Evolutionary conservation across 1,140 invertebrate species (phyloP).

Genomic region (Drosophila pandora): DNA sequence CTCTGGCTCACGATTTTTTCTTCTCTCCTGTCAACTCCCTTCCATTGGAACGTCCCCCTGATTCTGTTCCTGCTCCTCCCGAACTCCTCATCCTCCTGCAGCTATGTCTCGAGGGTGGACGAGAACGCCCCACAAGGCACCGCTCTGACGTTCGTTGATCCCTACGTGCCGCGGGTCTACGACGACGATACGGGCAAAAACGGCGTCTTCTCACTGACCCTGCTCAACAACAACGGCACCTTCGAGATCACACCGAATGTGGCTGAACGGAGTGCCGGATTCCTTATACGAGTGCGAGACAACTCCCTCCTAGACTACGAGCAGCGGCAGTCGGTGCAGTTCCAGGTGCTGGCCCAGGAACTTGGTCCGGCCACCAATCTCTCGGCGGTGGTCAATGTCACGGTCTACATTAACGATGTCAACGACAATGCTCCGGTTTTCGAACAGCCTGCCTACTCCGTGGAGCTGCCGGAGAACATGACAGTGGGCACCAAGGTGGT

Average conservation of each 20-base stretch:
- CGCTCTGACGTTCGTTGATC: constrained; percentile 88
- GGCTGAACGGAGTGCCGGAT: constrained; percentile 91
- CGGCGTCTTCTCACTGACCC: constrained; percentile 91
- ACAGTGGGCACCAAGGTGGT: constrained; percentile 89
- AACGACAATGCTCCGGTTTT: constrained; percentile 96
- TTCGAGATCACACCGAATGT: constrained; percentile 95
- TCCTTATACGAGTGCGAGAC: constrained; percentile 93
- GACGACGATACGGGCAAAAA: constrained; percentile 92
- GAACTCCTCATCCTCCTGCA: constrained; percentile 72
- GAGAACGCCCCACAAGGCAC: constrained; percentile 94
- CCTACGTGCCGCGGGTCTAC: constrained; percentile 88
- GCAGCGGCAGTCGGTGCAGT: constrained; percentile 88
- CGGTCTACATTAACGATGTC: constrained; percentile 92
- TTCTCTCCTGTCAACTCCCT: constrained; percentile 13
- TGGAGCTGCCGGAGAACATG: constrained; percentile 91
- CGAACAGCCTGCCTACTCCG: constrained; percentile 88
- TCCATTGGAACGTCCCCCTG: neutral
- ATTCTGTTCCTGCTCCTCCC: neutral
- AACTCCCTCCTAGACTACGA: constrained; percentile 93
- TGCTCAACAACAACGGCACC: constrained; percentile 92
- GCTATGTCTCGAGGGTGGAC: constrained; percentile 90
- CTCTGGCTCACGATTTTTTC: constrained; percentile 59
- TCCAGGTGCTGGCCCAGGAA: constrained; percentile 92
- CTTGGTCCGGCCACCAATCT: constrained; percentile 89
- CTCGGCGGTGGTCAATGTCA: constrained; percentile 89